phyloP scores from a whole-genome alignment of 2,888 invertebrate genomes.

The Rambutsinella grinnellia region DNA sequence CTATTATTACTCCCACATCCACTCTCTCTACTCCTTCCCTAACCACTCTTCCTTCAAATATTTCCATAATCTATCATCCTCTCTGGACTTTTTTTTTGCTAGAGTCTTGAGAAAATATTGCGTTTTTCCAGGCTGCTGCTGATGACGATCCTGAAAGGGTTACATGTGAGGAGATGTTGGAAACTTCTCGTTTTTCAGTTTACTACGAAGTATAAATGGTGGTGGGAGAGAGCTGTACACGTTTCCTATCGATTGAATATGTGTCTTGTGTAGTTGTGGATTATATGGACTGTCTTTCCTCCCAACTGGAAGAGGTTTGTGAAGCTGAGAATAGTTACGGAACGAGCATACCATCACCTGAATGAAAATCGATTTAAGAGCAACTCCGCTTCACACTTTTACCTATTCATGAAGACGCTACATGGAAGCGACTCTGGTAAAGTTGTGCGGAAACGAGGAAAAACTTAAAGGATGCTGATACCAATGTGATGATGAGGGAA shows the following conservation, averaged over 20 bases:
- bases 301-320: not conserved
- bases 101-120: constrained; percentile 30
- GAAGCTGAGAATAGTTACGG: too few relatives aligned
- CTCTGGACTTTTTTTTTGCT: not conserved
- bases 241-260: constrained; percentile 12
- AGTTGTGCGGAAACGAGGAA: not conserved
- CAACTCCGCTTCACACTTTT: constrained; percentile 35
- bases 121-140: constrained; percentile 12
- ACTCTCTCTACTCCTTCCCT: not conserved
- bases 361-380: constrained; percentile 44
- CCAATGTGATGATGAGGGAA: constrained; percentile 4
- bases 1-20: not conserved
- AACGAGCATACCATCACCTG: constrained; percentile 9
- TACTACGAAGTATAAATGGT: too few relatives aligned
- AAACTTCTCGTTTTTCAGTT: constrained; percentile 7
- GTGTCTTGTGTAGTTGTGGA: too few relatives aligned
- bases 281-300: not conserved
- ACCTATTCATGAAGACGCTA: constrained; percentile 7
- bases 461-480: constrained; percentile 17
- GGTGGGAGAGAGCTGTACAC: not conserved
- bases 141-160: not conserved
- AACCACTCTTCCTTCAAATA: not conserved
- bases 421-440: constrained; percentile 1
- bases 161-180: constrained; percentile 9
- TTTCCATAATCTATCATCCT: not conserved